A percentile compares a stretch with the other conserved stretches of the same genome.
Conservation (phyloP, 2,113 vertebrate species). For the Pedionomus torquatus region DNA sequence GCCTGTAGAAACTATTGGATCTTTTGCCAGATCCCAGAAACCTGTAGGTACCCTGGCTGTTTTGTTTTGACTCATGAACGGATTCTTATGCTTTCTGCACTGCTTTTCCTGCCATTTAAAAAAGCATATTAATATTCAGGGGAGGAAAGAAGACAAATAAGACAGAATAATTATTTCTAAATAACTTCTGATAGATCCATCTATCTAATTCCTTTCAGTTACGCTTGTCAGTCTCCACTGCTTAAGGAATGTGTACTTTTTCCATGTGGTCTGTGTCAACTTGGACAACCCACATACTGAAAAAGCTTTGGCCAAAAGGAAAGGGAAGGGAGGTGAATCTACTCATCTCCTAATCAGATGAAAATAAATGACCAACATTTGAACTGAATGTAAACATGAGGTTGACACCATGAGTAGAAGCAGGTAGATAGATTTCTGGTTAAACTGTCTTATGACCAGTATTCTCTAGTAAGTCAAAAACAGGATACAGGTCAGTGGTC, state of each 20-base stretch:
- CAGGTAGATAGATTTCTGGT: neutral
- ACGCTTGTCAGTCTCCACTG: neutral
- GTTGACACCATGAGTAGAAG: neutral
- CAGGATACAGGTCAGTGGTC: neutral
- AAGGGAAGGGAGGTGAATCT: neutral
- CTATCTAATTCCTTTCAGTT: neutral
- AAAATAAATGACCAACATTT: neutral
- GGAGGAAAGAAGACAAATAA: neutral
- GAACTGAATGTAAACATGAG: neutral
- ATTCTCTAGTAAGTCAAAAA: neutral
- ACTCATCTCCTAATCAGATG: neutral
- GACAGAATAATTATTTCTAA: neutral
- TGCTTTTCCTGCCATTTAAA: neutral
- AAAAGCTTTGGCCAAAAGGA: neutral
- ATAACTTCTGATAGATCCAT: neutral
- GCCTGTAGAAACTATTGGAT: neutral
- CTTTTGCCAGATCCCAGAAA: constrained; percentile 32
- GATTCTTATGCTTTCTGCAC: neutral
- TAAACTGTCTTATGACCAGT: neutral
- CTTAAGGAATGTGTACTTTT: neutral
- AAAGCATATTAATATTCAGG: neutral
- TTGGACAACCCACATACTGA: neutral
- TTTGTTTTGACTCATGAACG: neutral
- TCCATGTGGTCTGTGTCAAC: neutral
- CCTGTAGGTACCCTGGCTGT: neutral